A percentile compares a stretch with the other conserved stretches of the same genome.
These are phyloP conservation scores for Thymallus thymallus DNA, from an alignment of 2,113 vertebrate genomes.

Conservation along the genomic window DNA sequence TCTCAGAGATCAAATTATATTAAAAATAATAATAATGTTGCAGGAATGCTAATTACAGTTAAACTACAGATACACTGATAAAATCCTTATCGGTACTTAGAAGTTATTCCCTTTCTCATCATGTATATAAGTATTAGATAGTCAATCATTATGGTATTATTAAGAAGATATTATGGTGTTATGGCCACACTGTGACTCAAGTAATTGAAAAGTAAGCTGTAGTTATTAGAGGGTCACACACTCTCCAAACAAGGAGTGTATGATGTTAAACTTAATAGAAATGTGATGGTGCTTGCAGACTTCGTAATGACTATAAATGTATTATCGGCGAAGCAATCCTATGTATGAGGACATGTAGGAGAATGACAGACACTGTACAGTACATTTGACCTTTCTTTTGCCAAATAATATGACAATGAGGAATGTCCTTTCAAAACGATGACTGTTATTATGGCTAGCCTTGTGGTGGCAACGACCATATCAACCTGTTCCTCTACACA, in stretches of 20 bases:
- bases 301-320: no score
- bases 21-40: no score
- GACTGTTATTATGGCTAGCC: conserved; percentile 40
- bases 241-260: background rate
- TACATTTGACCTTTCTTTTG: conserved; percentile 44
- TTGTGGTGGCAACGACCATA: conserved; percentile 48
- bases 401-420: conserved; percentile 8
- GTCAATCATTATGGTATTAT: no score
- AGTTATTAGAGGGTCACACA: no score
- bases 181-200: conserved; percentile 7
- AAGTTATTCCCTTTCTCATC: conserved; percentile 46
- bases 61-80: conserved; percentile 35
- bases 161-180: background rate
- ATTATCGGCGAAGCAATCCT: no score
- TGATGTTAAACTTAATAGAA: background rate
- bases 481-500: conserved; percentile 20
- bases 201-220: no score
- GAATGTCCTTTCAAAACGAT: conserved; percentile 30
- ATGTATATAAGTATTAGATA: conserved; percentile 34
- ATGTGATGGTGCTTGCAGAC: no score
- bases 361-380: conserved; percentile 7
- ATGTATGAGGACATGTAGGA: background rate
- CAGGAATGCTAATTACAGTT: no score
- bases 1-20: no score
- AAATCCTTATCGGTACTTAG: conserved; percentile 64